Evolutionary conservation across 2,888 invertebrate genomes (phyloP).

Genomic region (Mesorhabditis belari): DNA sequence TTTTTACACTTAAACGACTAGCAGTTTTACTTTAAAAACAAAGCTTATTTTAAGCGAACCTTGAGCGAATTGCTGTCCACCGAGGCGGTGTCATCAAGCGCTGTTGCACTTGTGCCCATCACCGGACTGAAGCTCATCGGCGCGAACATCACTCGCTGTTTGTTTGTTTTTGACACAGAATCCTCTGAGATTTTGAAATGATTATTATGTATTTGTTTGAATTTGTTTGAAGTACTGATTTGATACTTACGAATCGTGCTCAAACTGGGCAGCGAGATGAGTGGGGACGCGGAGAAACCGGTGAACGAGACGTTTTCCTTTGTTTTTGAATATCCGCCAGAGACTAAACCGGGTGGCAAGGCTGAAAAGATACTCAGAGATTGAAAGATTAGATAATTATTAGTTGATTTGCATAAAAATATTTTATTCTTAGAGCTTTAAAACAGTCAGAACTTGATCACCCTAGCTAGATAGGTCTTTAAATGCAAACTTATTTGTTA

Average conservation of each 20-base stretch:
- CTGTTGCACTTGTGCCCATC: background rate
- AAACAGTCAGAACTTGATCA: too few species aligned
- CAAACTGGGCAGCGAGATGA: slow-evolving; percentile 26
- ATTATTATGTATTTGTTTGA: background rate
- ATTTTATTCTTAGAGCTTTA: too few species aligned
- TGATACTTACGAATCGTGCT: slow-evolving; percentile 15
- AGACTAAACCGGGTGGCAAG: too few species aligned
- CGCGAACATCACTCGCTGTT: background rate
- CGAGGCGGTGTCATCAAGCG: background rate
- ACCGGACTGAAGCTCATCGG: background rate
- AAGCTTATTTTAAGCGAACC: too few species aligned
- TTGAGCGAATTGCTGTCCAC: background rate
- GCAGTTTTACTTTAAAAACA: too few species aligned
- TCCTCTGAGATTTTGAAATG: background rate
- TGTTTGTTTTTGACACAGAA: background rate
- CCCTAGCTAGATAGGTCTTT: too few species aligned
- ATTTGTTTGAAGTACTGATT: background rate
- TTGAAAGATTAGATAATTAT: too few species aligned
- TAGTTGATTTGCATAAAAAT: too few species aligned
- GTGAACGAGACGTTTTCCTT: slow-evolving; percentile 15
- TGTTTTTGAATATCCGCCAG: too few species aligned
- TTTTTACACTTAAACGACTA: too few species aligned
- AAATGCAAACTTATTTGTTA: too few species aligned
- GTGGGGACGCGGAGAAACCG: slow-evolving; percentile 17
- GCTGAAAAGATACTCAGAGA: too few species aligned